These are phyloP conservation scores for Drosophila dives DNA, from an alignment of 2,888 invertebrate genomes.

Conservation along the genomic window DNA sequence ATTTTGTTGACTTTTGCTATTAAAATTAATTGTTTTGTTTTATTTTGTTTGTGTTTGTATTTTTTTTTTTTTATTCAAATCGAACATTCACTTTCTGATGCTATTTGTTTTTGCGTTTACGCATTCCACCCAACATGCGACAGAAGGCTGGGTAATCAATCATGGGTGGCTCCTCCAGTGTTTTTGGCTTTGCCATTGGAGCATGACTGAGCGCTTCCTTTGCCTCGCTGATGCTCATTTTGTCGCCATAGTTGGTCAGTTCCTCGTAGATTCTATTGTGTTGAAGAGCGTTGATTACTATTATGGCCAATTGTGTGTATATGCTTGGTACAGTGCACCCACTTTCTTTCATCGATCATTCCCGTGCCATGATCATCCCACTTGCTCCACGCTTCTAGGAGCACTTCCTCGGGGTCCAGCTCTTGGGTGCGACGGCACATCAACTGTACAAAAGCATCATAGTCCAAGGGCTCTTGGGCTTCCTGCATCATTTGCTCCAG, in stretches of 20 bases:
- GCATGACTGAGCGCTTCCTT: conserved; percentile 88
- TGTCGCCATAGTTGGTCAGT: conserved; percentile 88
- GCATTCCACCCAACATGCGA: conserved; percentile 87
- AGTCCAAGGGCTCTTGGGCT: conserved; percentile 87
- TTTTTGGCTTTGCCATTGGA: conserved; percentile 86
- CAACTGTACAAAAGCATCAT: conserved; percentile 88
- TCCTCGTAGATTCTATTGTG: conserved; percentile 87
- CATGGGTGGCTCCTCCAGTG: conserved; percentile 86
- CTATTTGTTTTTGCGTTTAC: conserved; percentile 84
- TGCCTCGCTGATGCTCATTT: conserved; percentile 88
- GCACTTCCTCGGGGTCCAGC: conserved; percentile 88
- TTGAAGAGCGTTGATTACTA: neutral
- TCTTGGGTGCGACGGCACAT: conserved; percentile 88
- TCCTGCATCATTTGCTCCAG: conserved; percentile 88
- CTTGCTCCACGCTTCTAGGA: conserved; percentile 87
- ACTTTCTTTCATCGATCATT: conserved; percentile 88
- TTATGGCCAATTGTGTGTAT: neutral
- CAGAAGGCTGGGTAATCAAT: conserved; percentile 89
- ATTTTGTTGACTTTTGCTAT: neutral
- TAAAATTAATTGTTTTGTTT: neutral
- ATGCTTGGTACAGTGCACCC: conserved; percentile 43
- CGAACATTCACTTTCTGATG: neutral
- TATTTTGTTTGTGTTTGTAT: neutral
- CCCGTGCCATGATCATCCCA: conserved; percentile 88
- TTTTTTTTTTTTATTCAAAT: neutral